Base-by-base conservation (phyloP, 2,888 invertebrate species). In the Tromatobia lineatoria region DNA sequence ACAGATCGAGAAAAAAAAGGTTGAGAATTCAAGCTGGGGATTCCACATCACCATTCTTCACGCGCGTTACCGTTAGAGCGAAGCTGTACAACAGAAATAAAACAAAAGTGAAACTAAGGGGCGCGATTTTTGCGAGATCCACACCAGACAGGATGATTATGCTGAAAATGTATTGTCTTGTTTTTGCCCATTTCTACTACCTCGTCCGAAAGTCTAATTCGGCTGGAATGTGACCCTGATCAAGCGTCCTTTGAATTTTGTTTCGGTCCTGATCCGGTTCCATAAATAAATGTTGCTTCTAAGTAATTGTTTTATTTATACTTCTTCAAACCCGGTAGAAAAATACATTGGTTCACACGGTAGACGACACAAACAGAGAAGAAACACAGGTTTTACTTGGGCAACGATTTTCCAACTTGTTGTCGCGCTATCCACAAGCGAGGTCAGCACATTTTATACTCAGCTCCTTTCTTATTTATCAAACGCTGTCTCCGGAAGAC, bases 131-230 rank as follows among this genome's bases (percentile, higher is more conserved):
- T 70, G 73, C n/a, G 59, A 76, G 75, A 66, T 45, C 29, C 47
- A 69, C 87, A 88, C 87, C 85, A 83, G 74, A 86, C 86, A 88
- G 88, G 88, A 89, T 89, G 89, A 90, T 88, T 89, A 88, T 88
- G 88, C 87, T 82, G 86, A 88, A n/a, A n/a, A 88, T 87, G 88
- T 87, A 85, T 85, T 83, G 80, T 57, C 47, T 50, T 29, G 23
- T 34, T 54, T 42, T 57, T 50, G 34, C 66, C 59, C 66, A 6
- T n/a, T 50, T 57, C 15, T 38, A 1, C 29, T 13, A 64, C 54
- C 10, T 18, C 85, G 77, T 15, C 25, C 42, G 13, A 1, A 47
- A 15, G 1, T 4, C 61, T 38, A 3, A 25, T 18, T n/a, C 25
- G 1, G 34, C 4, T 38, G 10, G 8, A 38, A 38, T 38, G 10